A percentile compares a stretch with the other conserved stretches of the same genome.
phyloP scores from a whole-genome alignment of 2,888 invertebrate species.

The Apamea epomidion region DNA sequence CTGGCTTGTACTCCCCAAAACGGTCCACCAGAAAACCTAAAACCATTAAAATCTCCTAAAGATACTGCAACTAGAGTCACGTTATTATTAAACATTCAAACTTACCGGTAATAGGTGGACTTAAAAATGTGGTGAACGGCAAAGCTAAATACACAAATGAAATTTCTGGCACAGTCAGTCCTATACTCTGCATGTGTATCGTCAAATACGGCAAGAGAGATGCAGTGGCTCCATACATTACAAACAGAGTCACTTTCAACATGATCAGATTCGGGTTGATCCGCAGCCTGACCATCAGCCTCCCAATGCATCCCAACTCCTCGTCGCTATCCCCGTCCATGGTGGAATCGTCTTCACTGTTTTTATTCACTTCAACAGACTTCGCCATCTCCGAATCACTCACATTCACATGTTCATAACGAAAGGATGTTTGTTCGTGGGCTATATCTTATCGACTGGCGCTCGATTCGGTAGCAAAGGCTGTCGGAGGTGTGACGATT shows the following conservation, averaged over 20 bases:
- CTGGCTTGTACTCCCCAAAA: slow-evolving; percentile 96
- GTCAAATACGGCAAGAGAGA: slow-evolving; percentile 96
- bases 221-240: slow-evolving; percentile 96
- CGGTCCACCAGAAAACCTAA: slow-evolving; percentile 96
- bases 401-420: slow-evolving; percentile 80
- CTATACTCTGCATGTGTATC: slow-evolving; percentile 97
- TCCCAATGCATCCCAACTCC: slow-evolving; percentile 82
- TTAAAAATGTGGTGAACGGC: slow-evolving; percentile 96
- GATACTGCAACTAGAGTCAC: slow-evolving; percentile 18
- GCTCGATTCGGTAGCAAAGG: slow-evolving; percentile 78
- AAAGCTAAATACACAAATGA: slow-evolving; percentile 96
- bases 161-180: slow-evolving; percentile 96
- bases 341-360: slow-evolving; percentile 84
- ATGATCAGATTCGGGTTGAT: slow-evolving; percentile 95
- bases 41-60: slow-evolving; percentile 70
- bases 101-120: slow-evolving; percentile 95
- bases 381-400: slow-evolving; percentile 79
- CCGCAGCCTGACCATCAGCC: slow-evolving; percentile 87
- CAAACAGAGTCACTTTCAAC: slow-evolving; percentile 95
- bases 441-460: slow-evolving; percentile 88
- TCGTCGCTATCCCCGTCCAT: slow-evolving; percentile 87
- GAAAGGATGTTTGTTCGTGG: slow-evolving; percentile 78
- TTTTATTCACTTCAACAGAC: slow-evolving; percentile 84
- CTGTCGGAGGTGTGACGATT: slow-evolving; percentile 77
- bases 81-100: slow-evolving; percentile 54